Evolutionary conservation across 2,797 vertebrate species (phyloP), one percentile per base, ranked within the genome.

Genomic region (Aeoliscus strigatus): DNA sequence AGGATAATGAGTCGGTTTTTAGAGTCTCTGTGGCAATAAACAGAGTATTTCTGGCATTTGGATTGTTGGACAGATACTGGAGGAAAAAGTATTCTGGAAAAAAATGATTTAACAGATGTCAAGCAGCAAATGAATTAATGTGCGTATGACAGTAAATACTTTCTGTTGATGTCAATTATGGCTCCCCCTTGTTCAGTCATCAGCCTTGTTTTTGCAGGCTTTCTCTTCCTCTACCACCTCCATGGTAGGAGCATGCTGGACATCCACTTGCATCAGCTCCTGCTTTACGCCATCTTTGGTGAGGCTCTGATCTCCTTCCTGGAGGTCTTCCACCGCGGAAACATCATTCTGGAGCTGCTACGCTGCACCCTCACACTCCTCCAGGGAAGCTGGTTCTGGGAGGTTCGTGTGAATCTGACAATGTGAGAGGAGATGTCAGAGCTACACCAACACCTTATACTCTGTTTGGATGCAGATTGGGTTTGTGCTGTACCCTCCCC

Each of bases 381-480:
- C 50, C 96, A 99, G 56, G 96, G 94, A 9, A 97, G 78, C 80
- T 99, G 96, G 96, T 92, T 98, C 81, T 98, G 92, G 92, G 93
- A 99, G 92, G 96, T 99, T 56, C 29, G 46, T 32, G 2, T 42
- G 16, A 26, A 14, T 2, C n/a, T 12, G 2, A 28, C 8, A 9
- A 7, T 8, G 8, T 31, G 2, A 4, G 8, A 34, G 13, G 5
- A 9, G 1, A 37, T 0, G 26, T 27, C 36, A 2, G 1, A 0
- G 0, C 4, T 1, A n/a, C 0, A 8, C 12, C 25, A 21, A 3
- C 12, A 26, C 25, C 25, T 48, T 12, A 44, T 3, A 0, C 14
- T 75, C 55, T 73, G 4, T 63, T 28, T 46, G 52, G 4, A 50
- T 51, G 12, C 81, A 99, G 96, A 92, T 98, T 38, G 93, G 90